Evolutionary conservation across 2,113 vertebrate species (phyloP), one percentile per base, ranked within the genome.

Genomic region (Gambusia holbrooki): DNA sequence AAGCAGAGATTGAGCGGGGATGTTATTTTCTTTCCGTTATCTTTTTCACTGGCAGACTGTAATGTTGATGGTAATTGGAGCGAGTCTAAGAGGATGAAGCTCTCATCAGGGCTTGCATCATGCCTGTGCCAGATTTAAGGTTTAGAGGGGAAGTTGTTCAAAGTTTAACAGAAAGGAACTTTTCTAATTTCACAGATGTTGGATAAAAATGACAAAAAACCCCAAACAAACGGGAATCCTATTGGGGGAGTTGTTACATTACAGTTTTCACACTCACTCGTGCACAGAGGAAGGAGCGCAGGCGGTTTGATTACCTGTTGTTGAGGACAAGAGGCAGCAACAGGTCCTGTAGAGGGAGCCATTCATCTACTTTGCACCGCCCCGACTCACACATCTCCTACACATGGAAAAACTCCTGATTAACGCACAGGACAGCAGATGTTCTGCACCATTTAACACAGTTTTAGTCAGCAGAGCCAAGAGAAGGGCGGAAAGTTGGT

Each of bases 281-380:
- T 32, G 1, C 42, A 51, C 51, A 8, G n/a, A 76, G 48, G 64
- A 42, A 35, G 66, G 35, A 19, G 37, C 15, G 54, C 71, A 74
- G 72, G 71, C 67, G 58, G 67, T 74, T 40, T 79, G 19, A 64
- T 92, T 87, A 98, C 97, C 95, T 69, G 32, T 81, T 80, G 79
- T 95, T 87, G 8, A 97, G 88, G 82, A 97, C 85, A 58, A 92
- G 63, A 17, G 96, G 96, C 42, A 96, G 92, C 87, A 97, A 89
- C 84, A 95, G 87, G 69, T 96, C 93, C 71, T 95, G 93, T 71
- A 94, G 91, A 54, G 77, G 90, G 79, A 91, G 92, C 84, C 78
- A 85, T 64, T 79, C 85, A 79, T 92, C 68, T 76, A 74, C 25
- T 64, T 88, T 91, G 70, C 86, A 94, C 74, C 94, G 88, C 25